Percentiles rank a stretch among this genome's conserved stretches.
Conservation (phyloP, 1,140 invertebrate genomes). For the Diorhabda carinulata region DNA sequence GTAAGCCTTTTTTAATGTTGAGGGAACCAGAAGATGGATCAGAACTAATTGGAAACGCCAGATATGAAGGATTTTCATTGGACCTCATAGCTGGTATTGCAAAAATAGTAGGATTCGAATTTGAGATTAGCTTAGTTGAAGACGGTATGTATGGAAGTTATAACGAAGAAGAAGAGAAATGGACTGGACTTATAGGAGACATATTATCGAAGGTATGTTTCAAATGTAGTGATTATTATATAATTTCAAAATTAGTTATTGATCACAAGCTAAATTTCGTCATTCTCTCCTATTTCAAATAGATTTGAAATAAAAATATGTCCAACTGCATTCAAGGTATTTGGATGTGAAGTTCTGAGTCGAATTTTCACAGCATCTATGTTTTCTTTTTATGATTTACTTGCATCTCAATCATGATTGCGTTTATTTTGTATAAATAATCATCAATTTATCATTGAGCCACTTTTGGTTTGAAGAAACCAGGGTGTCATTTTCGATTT, state of each 20-base stretch:
- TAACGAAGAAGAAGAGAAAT: conserved; percentile 64
- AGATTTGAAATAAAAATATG: too few species aligned
- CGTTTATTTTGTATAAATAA: too few species aligned
- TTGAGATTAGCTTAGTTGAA: conserved; percentile 64
- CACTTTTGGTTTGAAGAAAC: too few species aligned
- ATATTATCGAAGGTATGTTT: conserved; percentile 67
- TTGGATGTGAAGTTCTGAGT: neutral
- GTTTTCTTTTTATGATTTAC: too few species aligned
- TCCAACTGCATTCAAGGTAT: neutral
- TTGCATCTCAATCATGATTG: too few species aligned
- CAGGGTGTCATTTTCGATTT: too few species aligned
- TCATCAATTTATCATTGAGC: too few species aligned
- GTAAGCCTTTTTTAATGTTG: conserved; percentile 70
- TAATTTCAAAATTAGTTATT: too few species aligned
- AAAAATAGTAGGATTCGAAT: conserved; percentile 70
- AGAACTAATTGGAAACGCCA: conserved; percentile 53
- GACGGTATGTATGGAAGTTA: conserved; percentile 69
- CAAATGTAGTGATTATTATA: neutral
- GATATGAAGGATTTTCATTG: conserved; percentile 77
- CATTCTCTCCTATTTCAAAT: too few species aligned
- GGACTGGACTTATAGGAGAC: conserved; percentile 82
- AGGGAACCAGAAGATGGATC: conserved; percentile 50
- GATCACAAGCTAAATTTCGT: too few species aligned
- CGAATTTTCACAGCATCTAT: too few species aligned
- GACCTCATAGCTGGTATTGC: conserved; percentile 76